Percentiles rank a stretch among this genome's conserved stretches.
These are phyloP conservation scores for Pocota personata DNA, from an alignment of 2,888 invertebrate genomes.

Conservation along the genomic window DNA sequence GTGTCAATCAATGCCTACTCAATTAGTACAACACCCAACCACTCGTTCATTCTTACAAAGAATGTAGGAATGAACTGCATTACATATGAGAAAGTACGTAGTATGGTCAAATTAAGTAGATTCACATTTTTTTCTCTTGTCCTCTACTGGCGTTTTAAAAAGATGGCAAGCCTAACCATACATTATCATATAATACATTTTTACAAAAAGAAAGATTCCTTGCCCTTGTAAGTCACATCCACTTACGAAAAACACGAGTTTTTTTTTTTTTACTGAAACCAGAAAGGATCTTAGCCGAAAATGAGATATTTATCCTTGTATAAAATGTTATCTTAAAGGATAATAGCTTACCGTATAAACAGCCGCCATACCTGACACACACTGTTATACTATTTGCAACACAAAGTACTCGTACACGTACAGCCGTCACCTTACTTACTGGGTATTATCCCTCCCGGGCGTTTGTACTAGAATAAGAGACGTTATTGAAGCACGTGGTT, in stretches of 20 bases:
- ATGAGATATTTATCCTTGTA: constrained; percentile 33
- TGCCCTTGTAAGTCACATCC: background rate
- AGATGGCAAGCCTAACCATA: too few relatives aligned
- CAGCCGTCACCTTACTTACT: constrained; percentile 1
- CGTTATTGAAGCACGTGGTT: constrained; percentile 17
- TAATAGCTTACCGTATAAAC: constrained; percentile 32
- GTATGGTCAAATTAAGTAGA: too few relatives aligned
- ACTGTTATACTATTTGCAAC: constrained; percentile 2
- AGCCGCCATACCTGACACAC: background rate
- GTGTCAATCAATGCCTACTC: too few relatives aligned
- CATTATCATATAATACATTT: too few relatives aligned
- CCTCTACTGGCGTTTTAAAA: too few relatives aligned
- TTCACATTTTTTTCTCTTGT: too few relatives aligned
- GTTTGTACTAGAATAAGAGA: background rate
- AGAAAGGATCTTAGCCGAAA: constrained; percentile 20
- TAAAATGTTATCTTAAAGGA: constrained; percentile 44
- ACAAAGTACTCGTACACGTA: constrained; percentile 34
- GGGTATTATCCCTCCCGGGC: background rate
- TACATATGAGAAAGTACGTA: too few relatives aligned
- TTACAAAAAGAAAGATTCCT: too few relatives aligned
- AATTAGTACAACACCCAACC: too few relatives aligned
- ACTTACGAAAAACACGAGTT: background rate
- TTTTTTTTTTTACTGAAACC: background rate
- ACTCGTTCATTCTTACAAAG: too few relatives aligned
- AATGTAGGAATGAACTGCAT: too few relatives aligned